phyloP scores from a whole-genome alignment of 2,797 vertebrate genomes.

The Nyctibius grandis region DNA sequence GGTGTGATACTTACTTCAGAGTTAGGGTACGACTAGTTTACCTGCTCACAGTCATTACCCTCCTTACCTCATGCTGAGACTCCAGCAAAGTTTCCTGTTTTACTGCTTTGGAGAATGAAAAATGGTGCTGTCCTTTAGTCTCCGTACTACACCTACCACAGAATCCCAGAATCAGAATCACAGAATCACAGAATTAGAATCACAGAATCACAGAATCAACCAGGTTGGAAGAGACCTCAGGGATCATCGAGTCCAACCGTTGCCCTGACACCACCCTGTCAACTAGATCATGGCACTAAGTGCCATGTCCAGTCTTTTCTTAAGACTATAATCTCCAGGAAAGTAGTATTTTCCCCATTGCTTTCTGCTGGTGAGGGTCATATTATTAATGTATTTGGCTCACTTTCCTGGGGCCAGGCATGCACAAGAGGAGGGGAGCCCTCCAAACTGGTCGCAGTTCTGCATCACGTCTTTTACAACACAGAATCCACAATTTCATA shows the following conservation, averaged over 20 bases:
- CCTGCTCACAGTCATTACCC: background rate
- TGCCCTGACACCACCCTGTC: too few relatives aligned
- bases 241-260: too few relatives aligned
- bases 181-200: too few relatives aligned
- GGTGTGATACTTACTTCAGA: background rate
- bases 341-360: background rate
- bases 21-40: background rate
- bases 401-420: background rate
- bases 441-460: background rate
- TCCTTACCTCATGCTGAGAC: background rate
- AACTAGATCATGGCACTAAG: too few relatives aligned
- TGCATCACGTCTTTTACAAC: background rate
- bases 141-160: background rate
- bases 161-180: too few relatives aligned
- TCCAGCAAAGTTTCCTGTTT: background rate
- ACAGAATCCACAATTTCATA: background rate
- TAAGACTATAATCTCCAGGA: background rate
- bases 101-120: background rate
- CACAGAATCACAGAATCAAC: too few relatives aligned
- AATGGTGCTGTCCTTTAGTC: background rate
- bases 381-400: background rate
- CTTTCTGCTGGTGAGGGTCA: background rate
- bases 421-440: background rate
- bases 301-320: too few relatives aligned
- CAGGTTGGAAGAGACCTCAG: too few relatives aligned